Evolutionary conservation across 2,797 vertebrate genomes (phyloP), one percentile per base, ranked within the genome.

Genomic region (Spheniscus humboldti): DNA sequence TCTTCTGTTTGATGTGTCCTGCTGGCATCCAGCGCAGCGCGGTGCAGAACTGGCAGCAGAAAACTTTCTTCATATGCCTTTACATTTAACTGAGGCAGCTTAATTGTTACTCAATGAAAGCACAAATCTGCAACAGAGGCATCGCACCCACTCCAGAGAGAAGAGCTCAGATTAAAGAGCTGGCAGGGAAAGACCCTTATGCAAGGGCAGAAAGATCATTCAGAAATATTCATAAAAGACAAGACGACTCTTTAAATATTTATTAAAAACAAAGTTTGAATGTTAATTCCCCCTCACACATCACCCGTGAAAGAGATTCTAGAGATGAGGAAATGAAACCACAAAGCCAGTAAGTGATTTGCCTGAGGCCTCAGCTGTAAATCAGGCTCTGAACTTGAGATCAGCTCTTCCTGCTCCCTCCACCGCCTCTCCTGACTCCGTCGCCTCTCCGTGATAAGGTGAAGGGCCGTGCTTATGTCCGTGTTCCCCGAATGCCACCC

Each of bases 251-350:
- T 86, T 96, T 28, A 88, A 93, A 75, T 75, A 85, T 75, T 96
- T 77, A 72, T 96, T 74, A 72, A 96, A 92, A 95, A 18, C 72
- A 35, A 90, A 35, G 56, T 83, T 89, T 74, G 81, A 60, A 73
- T 77, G 92, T 86, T 96, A 80, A 93, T 96, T 85, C 93, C 80
- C 64, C 76, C 75, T 89, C 93, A 57, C 79, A 86, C 86, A 73
- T 92, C 90, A 86, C 88, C 86, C 45, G 17, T 64, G 86, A 78
- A 94, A 75, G 67, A 81, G 92, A 86, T 82, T 66, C 84, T 92
- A 31, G 56, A 81, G 92, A 94, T 84, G 92, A 95, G 90, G 93
- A 90, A 92, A 81, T 68, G 87, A 95, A 94, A 88, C 69, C 83
- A 84, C 95, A 75, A 68, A 94, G 88, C 60, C 88, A 86, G 71